Evolutionary conservation across 2,888 invertebrate genomes (phyloP).

Genomic region (Tetramorium bicarinatum): DNA sequence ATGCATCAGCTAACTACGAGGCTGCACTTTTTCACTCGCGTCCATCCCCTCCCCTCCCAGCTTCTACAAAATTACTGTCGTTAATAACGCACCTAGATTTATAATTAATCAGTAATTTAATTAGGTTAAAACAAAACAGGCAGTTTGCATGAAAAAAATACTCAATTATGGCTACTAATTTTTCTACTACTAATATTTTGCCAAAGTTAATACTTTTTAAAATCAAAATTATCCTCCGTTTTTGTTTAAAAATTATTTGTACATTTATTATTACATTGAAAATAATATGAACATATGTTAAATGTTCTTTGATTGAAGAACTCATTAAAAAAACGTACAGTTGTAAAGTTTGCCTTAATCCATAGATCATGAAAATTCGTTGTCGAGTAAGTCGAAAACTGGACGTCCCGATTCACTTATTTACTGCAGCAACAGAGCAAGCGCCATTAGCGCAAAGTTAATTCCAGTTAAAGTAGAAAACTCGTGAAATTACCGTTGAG

Average conservation of each 20-base stretch:
- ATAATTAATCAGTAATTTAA: slow-evolving; percentile 32
- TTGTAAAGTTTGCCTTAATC: neutral
- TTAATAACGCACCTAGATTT: slow-evolving; percentile 33
- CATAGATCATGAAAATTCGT: slow-evolving; percentile 40
- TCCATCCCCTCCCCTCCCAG: too few species aligned
- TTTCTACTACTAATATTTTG: neutral
- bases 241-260: neutral
- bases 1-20: slow-evolving; percentile 52
- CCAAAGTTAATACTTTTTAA: neutral
- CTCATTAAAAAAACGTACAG: neutral
- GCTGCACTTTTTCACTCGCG: slow-evolving; percentile 44
- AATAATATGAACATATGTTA: neutral
- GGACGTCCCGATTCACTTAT: slow-evolving; percentile 47
- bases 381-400: slow-evolving; percentile 32
- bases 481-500: slow-evolving; percentile 56
- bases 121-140: neutral
- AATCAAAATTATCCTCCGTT: neutral
- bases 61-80: slow-evolving; percentile 31
- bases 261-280: neutral
- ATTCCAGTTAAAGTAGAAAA: slow-evolving; percentile 70
- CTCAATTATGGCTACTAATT: neutral
- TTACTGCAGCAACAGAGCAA: slow-evolving; percentile 47
- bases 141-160: neutral
- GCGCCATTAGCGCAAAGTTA: slow-evolving; percentile 54
- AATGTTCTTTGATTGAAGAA: neutral